Percentiles rank a stretch among this genome's conserved stretches.
These are phyloP conservation scores for Pseudanteris insignis DNA, from an alignment of 2,888 invertebrate genomes.

Conservation along the genomic window DNA sequence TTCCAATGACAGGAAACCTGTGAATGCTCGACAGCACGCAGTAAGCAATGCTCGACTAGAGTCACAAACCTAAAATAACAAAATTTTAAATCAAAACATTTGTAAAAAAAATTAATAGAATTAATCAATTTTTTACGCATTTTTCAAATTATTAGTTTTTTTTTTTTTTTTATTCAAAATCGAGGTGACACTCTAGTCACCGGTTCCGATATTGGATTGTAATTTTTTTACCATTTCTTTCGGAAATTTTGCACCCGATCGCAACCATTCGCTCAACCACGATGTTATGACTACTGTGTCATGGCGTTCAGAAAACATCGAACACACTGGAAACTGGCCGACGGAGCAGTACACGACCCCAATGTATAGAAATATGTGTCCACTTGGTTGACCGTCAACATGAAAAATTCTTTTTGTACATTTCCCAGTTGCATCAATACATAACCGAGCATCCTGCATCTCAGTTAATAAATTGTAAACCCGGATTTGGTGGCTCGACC, in stretches of 20 bases:
- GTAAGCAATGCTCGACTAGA: constrained; percentile 13
- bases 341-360: constrained; percentile 3
- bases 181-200: too few species aligned
- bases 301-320: constrained; percentile 24
- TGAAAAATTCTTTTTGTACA: constrained; percentile 4
- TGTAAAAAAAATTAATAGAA: background rate
- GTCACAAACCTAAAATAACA: constrained; percentile 13
- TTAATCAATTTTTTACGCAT: too few species aligned
- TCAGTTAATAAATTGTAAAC: constrained; percentile 1
- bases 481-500: constrained; percentile 18
- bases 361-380: constrained; percentile 22
- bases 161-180: too few species aligned
- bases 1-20: constrained; percentile 19
- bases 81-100: too few species aligned
- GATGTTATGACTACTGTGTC: constrained; percentile 13
- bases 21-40: constrained; percentile 27
- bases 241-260: constrained; percentile 7
- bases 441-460: constrained; percentile 4
- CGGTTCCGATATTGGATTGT: too few species aligned
- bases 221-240: constrained; percentile 31
- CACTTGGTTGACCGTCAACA: constrained; percentile 10
- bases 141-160: too few species aligned
- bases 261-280: constrained; percentile 10
- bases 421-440: constrained; percentile 15
- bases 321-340: constrained; percentile 12